Evolutionary conservation across 2,888 invertebrate species (phyloP).

Genomic region (Metacarcinus magister): DNA sequence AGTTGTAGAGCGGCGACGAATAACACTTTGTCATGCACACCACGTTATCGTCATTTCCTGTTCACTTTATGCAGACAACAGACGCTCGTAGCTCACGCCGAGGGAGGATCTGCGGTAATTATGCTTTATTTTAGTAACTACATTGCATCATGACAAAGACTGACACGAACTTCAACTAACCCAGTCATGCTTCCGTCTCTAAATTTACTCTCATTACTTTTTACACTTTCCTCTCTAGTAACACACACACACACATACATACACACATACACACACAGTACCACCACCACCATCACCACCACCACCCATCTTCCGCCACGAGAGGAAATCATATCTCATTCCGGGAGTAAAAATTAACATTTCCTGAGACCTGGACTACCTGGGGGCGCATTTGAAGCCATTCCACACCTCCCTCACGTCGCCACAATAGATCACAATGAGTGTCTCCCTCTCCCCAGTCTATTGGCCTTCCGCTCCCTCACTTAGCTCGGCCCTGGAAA

Average conservation of each 20-base stretch:
- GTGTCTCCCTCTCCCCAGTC: slow-evolving; percentile 9
- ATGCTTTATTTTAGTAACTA: background rate
- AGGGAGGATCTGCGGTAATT: background rate
- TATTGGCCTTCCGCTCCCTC: background rate
- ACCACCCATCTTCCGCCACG: background rate
- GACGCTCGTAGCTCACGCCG: background rate
- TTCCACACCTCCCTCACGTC: slow-evolving; percentile 56
- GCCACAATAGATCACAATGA: slow-evolving; percentile 32
- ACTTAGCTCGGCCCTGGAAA: slow-evolving; percentile 6
- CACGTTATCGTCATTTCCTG: background rate
- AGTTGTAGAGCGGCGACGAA: background rate
- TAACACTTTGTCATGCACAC: background rate
- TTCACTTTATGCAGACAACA: background rate
- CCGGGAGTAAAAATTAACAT: slow-evolving; percentile 55
- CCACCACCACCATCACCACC: background rate
- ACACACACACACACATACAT: slow-evolving; percentile 46
- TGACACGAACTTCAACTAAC: background rate
- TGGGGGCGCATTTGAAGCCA: slow-evolving; percentile 20
- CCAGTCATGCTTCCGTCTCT: background rate
- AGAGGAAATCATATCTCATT: background rate
- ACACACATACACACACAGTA: background rate
- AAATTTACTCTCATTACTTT: background rate
- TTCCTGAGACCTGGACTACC: slow-evolving; percentile 30
- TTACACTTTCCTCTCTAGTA: background rate
- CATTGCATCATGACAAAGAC: background rate